These are phyloP conservation scores for Drosophila merina DNA, from an alignment of 2,888 invertebrate genomes.

Conservation along the genomic window DNA sequence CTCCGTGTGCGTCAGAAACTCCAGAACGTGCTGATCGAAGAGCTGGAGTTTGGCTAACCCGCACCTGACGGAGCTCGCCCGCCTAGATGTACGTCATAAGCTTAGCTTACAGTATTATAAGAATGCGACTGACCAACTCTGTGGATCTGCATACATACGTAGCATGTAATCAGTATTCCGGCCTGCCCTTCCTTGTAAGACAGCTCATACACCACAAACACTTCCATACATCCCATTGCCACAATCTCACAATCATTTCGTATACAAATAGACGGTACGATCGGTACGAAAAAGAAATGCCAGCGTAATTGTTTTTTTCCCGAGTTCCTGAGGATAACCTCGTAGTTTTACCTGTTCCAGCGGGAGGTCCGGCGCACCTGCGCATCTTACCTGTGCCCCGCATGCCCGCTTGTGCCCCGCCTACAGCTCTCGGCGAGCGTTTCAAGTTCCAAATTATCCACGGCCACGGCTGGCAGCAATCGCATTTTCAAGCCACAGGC, in stretches of 20 bases:
- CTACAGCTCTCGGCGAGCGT: constrained; percentile 9
- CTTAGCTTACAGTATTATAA: constrained; percentile 75
- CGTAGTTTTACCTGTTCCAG: constrained; percentile 22
- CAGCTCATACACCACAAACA: constrained; percentile 7
- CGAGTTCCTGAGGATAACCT: constrained; percentile 25
- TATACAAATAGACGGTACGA: constrained; percentile 28
- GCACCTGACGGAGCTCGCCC: not conserved
- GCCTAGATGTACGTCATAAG: constrained; percentile 53
- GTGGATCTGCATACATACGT: constrained; percentile 52
- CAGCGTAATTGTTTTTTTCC: constrained; percentile 22
- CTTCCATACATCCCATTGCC: constrained; percentile 19
- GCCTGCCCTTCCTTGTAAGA: constrained; percentile 28
- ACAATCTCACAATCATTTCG: constrained; percentile 14
- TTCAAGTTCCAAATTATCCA: constrained; percentile 33
- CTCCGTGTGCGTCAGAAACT: constrained; percentile 74
- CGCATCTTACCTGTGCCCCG: constrained; percentile 31
- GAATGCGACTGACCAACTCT: constrained; percentile 58
- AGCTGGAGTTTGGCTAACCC: constrained; percentile 67
- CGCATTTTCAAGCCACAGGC: constrained; percentile 23
- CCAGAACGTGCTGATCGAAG: constrained; percentile 77
- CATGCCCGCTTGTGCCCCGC: constrained; percentile 2
- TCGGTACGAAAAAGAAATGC: constrained; percentile 9
- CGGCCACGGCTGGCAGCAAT: constrained; percentile 25
- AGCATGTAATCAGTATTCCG: constrained; percentile 60
- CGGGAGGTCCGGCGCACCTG: constrained; percentile 31